These are phyloP conservation scores for Eristalinus sepulchralis DNA, from an alignment of 2,888 invertebrate species.

Conservation along the genomic window DNA sequence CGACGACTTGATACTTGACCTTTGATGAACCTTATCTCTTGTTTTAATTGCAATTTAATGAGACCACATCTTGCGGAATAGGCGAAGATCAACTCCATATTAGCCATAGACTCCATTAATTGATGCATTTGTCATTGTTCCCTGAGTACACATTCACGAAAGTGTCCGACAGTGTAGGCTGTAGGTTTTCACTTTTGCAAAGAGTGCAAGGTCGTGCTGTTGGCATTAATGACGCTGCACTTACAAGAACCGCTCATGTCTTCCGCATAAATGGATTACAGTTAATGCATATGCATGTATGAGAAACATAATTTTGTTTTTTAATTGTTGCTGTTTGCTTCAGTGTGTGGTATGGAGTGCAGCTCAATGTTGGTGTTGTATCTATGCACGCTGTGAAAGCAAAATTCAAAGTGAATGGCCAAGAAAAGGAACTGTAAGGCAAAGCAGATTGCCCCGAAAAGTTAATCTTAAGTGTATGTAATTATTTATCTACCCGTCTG, in stretches of 20 bases:
- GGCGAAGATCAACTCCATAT: neutral
- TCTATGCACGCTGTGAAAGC: neutral
- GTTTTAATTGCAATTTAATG: conserved; percentile 36
- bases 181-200: conserved; percentile 1
- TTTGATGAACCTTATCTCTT: conserved; percentile 40
- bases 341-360: neutral
- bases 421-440: neutral
- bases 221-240: neutral
- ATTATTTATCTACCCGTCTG: neutral
- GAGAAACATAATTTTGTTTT: neutral
- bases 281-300: neutral
- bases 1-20: conserved; percentile 55
- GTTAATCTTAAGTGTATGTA: neutral
- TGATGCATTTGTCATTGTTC: neutral
- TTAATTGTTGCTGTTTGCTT: neutral
- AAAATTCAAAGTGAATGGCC: neutral
- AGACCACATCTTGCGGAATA: conserved; percentile 12
- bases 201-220: conserved; percentile 42
- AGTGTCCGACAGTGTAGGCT: neutral
- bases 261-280: neutral
- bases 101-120: neutral
- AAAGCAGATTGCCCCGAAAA: neutral
- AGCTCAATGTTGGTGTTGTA: neutral
- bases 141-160: neutral
- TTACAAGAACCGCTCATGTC: neutral